Conservation (phyloP, 2,113 vertebrate species). For the Pardalotus punctatus region DNA sequence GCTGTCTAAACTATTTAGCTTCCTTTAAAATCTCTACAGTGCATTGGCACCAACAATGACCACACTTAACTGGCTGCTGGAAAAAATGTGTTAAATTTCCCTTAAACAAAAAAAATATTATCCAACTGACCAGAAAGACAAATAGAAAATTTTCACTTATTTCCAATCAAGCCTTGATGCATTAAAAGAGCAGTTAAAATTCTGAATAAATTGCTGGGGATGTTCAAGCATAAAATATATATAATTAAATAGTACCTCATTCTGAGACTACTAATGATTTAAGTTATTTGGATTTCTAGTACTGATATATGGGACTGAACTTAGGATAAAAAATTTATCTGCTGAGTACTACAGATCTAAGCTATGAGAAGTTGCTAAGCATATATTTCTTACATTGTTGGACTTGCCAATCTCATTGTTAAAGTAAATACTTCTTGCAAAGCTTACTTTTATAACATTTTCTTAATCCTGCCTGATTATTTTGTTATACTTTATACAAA, state of each 20-base stretch:
- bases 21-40: neutral
- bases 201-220: neutral
- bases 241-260: neutral
- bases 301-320: neutral
- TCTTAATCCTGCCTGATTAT: conserved; percentile 49
- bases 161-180: neutral
- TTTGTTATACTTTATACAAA: conserved; percentile 56
- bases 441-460: conserved; percentile 46
- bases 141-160: neutral
- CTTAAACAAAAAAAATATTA: neutral
- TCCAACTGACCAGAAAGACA: neutral
- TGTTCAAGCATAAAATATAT: neutral
- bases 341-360: conserved; percentile 29
- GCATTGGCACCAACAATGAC: neutral
- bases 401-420: conserved; percentile 35
- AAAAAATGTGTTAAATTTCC: neutral
- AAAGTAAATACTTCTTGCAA: conserved; percentile 60
- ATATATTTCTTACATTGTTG: conserved; percentile 19
- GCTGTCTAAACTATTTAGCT: neutral
- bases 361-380: neutral
- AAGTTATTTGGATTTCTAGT: neutral
- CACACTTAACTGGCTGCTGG: neutral
- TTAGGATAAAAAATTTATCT: neutral
- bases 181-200: neutral
- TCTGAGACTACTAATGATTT: neutral